phyloP scores from a whole-genome alignment of 2,113 vertebrate species.

The Cottus gobio region DNA sequence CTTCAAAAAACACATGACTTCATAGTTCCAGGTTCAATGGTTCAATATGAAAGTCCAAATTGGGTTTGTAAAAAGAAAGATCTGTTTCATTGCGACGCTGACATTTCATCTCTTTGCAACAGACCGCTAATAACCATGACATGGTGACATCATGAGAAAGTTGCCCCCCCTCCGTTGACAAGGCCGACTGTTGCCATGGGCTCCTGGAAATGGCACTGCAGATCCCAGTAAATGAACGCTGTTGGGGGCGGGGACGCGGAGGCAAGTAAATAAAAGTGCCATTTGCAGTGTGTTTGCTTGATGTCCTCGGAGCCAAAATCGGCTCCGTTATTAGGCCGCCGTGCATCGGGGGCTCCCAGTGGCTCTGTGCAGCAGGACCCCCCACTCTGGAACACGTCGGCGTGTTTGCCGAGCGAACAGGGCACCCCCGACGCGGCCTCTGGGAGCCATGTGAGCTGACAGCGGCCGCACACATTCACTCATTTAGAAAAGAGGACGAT shows the following conservation, averaged over 20 bases:
- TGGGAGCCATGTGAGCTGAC: slow-evolving; percentile 68
- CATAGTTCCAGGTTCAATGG: background rate
- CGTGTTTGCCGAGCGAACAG: slow-evolving; percentile 65
- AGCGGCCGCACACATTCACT: slow-evolving; percentile 56
- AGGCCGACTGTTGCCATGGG: slow-evolving; percentile 84
- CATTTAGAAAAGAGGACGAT: slow-evolving; percentile 55
- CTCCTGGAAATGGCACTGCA: slow-evolving; percentile 70
- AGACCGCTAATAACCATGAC: slow-evolving; percentile 39
- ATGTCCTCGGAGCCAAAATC: slow-evolving; percentile 67
- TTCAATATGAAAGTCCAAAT: background rate
- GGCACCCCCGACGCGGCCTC: slow-evolving; percentile 35
- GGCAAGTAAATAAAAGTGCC: slow-evolving; percentile 78
- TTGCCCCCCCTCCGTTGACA: slow-evolving; percentile 71
- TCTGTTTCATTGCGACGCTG: background rate
- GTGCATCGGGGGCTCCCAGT: slow-evolving; percentile 36
- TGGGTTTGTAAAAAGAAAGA: background rate
- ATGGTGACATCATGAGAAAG: slow-evolving; percentile 83
- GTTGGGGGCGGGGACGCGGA: slow-evolving; percentile 62
- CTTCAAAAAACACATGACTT: background rate
- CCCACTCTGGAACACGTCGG: slow-evolving; percentile 45
- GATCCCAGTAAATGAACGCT: slow-evolving; percentile 74
- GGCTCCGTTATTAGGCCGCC: slow-evolving; percentile 65
- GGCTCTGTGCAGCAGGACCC: slow-evolving; percentile 37
- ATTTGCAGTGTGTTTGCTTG: slow-evolving; percentile 79
- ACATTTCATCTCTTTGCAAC: slow-evolving; percentile 27